Base-by-base conservation (phyloP, 2,113 vertebrate genomes). In the Tychaedon coryphoeus region DNA sequence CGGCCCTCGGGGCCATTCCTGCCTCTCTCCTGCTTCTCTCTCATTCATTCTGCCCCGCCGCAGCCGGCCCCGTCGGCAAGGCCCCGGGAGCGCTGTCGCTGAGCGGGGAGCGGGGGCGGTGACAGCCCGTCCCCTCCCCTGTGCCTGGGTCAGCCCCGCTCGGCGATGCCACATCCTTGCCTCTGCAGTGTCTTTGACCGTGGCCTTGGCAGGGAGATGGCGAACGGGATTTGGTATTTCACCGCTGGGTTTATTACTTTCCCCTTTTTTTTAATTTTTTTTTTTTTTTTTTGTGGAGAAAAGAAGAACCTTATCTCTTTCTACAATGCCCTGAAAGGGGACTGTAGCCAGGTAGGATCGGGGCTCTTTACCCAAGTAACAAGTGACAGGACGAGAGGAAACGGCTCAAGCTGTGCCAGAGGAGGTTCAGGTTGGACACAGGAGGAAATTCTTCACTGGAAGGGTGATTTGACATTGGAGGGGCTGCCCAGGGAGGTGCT, bases 201-300 rank as follows among this genome's bases (percentile, higher is more conserved):
- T 8, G 67, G 67, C 19, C 31, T 43, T 19, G 26, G n/a, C 33
- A 7, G 14, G 6, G 34, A 42, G 17, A 12, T 33, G 61, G 66
- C 3, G n/a, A 23, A 29, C 5, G 8, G 19, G 29, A 22, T 18
- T n/a, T n/a, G 31, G 6, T 20, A 0, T n/a, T 73, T 66, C 7
- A 6, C 20, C 1, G 8, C 19, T 9, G 81, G 8, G 9, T 38
- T 83, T 50, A 29, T 18, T n/a, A 33, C 33, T 19, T 18, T 12
- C 6, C 6, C 1, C n/a, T 19, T 42, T 19, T 2, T 12, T 9
- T 13, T 4, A 19, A 25, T 15, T 5, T 25, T 33, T 15, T 6
- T 8, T 4, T 10, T 9, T 34, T 13, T 2, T 8, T 38, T 54
- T n/a, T 2, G 16, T 53, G 69, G 36, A 13, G 28, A n/a, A 51